Evolutionary conservation across 2,113 vertebrate genomes (phyloP), one percentile per base, ranked within the genome.

Genomic region (Xiphophorus hellerii): DNA sequence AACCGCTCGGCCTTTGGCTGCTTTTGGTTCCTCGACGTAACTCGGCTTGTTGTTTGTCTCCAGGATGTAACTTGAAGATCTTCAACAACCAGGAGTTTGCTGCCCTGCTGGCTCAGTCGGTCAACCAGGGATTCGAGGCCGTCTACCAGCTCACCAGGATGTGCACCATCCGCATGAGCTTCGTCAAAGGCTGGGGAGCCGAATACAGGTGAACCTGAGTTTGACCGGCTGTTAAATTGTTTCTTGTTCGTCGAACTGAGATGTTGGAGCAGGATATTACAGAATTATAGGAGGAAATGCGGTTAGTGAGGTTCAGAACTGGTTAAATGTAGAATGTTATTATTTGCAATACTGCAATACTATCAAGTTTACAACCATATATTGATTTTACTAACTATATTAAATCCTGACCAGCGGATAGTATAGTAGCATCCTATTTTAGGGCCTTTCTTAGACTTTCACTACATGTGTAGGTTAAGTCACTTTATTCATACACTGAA

Each of bases 11-110:
- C 27, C 54, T 70, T 71, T 37, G 3, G 27, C 39, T 48, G 13
- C 14, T 61, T 15, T 37, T 63, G 39, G 10, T 35, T 39, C 60
- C 61, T 64, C 27, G 14, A 66, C 22, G 37, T 28, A 39, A 9
- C 42, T 27, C 22, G 29, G 4, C 60, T 37, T 20, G 1, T 61
- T 29, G 20, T 66, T 51, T 71, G 3, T 51, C 27, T 77, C 1
- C 93, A 99, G 98, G 98, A 1, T 99, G 98, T 69, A 99, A 99
- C 93, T 89, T 99, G 92, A 99, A 99, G 96, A 99, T 99, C 29
- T 99, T 99, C 82, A 99, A 99, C 92, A 99, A 99, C 95, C 98
- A 99, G 94, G 98, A 99, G 87, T 99, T 99, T 0, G 98, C 98
- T 0, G 98, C 98, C 0, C 94, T 99, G 61, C 90, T 99, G 91